Percentiles rank a stretch among this genome's conserved stretches.
These are phyloP conservation scores for Trichogramma evanescens DNA, from an alignment of 2,888 invertebrate species.

Conservation along the genomic window DNA sequence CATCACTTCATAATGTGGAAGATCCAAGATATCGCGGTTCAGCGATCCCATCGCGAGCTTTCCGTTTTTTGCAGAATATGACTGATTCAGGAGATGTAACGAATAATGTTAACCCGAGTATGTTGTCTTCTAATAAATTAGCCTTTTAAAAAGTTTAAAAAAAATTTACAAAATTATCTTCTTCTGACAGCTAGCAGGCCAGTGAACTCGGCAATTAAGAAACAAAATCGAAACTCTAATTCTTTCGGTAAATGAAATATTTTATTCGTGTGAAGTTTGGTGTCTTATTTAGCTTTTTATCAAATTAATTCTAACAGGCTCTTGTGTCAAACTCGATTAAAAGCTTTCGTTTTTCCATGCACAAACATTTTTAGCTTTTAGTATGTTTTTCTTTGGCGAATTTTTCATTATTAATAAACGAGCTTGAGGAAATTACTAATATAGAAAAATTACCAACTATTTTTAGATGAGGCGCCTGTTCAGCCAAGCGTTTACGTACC, in stretches of 20 bases:
- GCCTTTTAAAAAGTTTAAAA: not conserved
- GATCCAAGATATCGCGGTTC: slow-evolving; percentile 59
- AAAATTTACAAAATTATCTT: not conserved
- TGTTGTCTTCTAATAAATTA: not conserved
- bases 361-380: not conserved
- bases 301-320: too few relatives aligned
- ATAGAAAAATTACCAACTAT: not conserved
- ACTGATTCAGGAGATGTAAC: slow-evolving; percentile 49
- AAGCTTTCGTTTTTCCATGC: too few relatives aligned
- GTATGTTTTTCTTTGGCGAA: not conserved
- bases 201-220: slow-evolving; percentile 33
- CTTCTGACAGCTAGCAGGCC: slow-evolving; percentile 34
- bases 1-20: slow-evolving; percentile 52
- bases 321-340: too few relatives aligned
- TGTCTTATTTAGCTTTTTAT: not conserved
- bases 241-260: slow-evolving; percentile 36
- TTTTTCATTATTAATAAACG: too few relatives aligned
- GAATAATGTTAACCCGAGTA: slow-evolving; percentile 1
- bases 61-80: slow-evolving; percentile 61
- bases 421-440: not conserved
- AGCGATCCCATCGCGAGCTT: slow-evolving; percentile 63
- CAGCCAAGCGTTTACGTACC: slow-evolving; percentile 43
- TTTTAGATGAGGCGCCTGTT: slow-evolving; percentile 26
- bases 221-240: slow-evolving; percentile 41
- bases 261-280: not conserved